Percentiles rank a stretch among this genome's conserved stretches.
Conservation (phyloP, 1,140 invertebrate genomes). For the Scaptomyza hsui region DNA sequence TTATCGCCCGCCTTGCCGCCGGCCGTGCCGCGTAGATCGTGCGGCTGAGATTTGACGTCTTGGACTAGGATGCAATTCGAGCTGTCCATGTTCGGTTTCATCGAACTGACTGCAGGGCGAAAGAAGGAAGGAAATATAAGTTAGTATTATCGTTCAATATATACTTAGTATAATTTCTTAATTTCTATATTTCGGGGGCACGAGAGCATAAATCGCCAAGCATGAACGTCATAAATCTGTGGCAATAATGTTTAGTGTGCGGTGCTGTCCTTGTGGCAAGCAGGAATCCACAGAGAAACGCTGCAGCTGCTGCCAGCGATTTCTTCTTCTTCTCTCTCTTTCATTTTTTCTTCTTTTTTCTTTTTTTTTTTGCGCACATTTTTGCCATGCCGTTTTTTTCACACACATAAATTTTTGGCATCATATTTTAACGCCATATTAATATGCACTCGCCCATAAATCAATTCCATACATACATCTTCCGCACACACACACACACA, state of each 20-base stretch:
- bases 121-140: neutral
- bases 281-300: constrained; percentile 4
- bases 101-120: constrained; percentile 88
- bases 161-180: neutral
- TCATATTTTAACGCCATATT: constrained; percentile 82
- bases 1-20: constrained; percentile 59
- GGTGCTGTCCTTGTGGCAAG: constrained; percentile 40
- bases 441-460: constrained; percentile 78
- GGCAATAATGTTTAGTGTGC: constrained; percentile 67
- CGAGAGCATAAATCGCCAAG: constrained; percentile 63
- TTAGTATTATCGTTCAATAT: constrained; percentile 6
- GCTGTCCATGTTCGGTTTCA: constrained; percentile 92
- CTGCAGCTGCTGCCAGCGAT: constrained; percentile 24
- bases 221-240: constrained; percentile 66
- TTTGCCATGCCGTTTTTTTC: constrained; percentile 47
- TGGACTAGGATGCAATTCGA: constrained; percentile 94
- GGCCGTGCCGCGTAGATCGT: constrained; percentile 87
- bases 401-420: constrained; percentile 77
- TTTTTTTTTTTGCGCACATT: constrained; percentile 30
- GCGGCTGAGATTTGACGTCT: constrained; percentile 94
- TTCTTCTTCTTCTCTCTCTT: neutral
- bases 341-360: neutral
- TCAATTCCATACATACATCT: constrained; percentile 43
- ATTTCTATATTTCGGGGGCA: constrained; percentile 19
- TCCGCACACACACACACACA: constrained; percentile 29